Evolutionary conservation across 2,797 vertebrate species (phyloP), one percentile per base, ranked within the genome.

Genomic region (Phrynocephalus forsythii): DNA sequence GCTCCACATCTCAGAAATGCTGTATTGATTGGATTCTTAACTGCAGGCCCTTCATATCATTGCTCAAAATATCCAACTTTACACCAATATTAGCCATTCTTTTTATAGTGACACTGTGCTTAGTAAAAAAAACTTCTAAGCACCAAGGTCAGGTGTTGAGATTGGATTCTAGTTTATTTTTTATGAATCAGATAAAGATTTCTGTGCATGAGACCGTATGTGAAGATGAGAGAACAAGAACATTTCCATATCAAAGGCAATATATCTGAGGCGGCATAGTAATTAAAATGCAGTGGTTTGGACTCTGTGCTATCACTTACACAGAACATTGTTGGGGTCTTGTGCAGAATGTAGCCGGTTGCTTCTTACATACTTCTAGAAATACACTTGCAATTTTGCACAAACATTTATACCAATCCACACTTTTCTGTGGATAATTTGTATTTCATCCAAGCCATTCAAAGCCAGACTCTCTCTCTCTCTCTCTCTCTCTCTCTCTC

Each of bases 221-320:
- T 97, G 97, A 98, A 97, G 98, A 98, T 97, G 97, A 97, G 97
- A 97, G 96, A 97, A 96, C 96, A 99, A 96, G 96, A 96, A 95
- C 95, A 99, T 99, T 99, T 98, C 98, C 98, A 99, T 99, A 99
- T 99, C 99, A 99, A 99, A 99, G 98, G 97, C 96, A 92, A 97
- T 95, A 97, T 97, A 97, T 98, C 97, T 97, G 97, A 96, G 97
- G 97, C 97, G 97, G 98, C 97, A 97, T 97, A 98, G 98, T 98
- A 99, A 99, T 99, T 99, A 99, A 99, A 98, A 99, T 98, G 98
- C 98, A 97, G 96, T 97, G 98, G 98, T 98, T 98, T 98, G 97
- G 97, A 96, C 97, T 97, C 96, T 96, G 94, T 96, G 96, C 92
- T 95, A 95, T 97, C 96, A 96, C 95, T 96, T 97, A 97, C 89